Evolutionary conservation across 2,888 invertebrate genomes (phyloP).

Genomic region (Melanophora roralis): DNA sequence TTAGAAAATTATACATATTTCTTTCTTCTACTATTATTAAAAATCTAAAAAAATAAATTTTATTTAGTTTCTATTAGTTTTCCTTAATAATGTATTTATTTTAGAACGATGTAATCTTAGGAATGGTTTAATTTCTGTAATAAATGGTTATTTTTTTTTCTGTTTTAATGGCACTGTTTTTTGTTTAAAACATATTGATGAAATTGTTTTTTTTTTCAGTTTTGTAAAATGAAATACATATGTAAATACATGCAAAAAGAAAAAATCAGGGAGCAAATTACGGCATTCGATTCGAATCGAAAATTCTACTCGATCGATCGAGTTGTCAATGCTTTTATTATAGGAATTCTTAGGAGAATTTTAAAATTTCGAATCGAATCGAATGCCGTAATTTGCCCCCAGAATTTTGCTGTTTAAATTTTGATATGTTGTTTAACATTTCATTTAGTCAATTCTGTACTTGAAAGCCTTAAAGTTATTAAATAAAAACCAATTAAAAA

Average conservation of each 20-base stretch:
- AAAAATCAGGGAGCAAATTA: no score
- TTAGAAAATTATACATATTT: conserved; percentile 18
- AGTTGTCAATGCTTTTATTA: no score
- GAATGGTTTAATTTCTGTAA: conserved; percentile 48
- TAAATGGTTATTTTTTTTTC: conserved; percentile 18
- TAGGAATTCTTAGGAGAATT: no score
- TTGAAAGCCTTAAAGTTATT: not conserved
- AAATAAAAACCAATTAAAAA: not conserved
- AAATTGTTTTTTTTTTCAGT: conserved; percentile 10
- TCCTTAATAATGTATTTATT: conserved; percentile 52
- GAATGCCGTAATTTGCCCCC: no score
- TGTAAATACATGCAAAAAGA: not conserved
- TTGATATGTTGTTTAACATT: conserved; percentile 63
- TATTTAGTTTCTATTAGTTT: conserved; percentile 54
- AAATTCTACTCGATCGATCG: no score
- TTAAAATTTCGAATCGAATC: no score
- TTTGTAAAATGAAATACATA: not conserved
- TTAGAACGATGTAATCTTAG: conserved; percentile 51
- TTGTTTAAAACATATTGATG: conserved; percentile 34
- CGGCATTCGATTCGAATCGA: no score
- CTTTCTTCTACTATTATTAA: conserved; percentile 66
- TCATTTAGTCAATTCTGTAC: conserved; percentile 27
- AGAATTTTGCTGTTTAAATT: conserved; percentile 32
- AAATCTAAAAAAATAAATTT: conserved; percentile 75
- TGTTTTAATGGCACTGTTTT: conserved; percentile 62